Evolutionary conservation across 2,888 invertebrate species (phyloP).

Genomic region (Andrena camellia): DNA sequence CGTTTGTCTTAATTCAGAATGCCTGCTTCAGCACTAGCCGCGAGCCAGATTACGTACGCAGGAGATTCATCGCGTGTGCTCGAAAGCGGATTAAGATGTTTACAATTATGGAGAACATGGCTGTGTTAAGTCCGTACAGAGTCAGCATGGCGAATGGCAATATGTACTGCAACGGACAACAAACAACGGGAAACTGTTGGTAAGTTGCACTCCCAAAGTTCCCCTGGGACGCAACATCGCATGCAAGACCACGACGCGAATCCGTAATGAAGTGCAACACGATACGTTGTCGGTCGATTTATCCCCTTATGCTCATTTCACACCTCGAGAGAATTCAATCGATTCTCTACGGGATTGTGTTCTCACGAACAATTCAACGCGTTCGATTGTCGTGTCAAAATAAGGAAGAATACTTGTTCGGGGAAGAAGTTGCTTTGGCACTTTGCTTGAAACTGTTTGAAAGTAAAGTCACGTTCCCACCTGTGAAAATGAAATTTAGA

Average conservation of each 20-base stretch:
- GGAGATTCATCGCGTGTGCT: background rate
- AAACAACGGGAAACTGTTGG: constrained; percentile 16
- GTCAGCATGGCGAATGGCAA: background rate
- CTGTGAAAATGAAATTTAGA: no score
- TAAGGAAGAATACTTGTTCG: no score
- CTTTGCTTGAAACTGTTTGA: no score
- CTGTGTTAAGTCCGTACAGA: background rate
- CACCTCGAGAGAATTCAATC: background rate
- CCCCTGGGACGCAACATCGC: constrained; percentile 5
- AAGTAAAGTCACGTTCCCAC: no score
- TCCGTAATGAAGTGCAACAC: constrained; percentile 8
- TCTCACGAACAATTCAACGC: background rate
- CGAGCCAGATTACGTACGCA: background rate
- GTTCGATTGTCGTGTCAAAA: no score
- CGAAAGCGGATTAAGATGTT: constrained; percentile 12
- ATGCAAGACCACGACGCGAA: constrained; percentile 8
- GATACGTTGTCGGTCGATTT: constrained; percentile 1
- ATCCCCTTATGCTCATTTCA: background rate
- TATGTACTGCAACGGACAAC: background rate
- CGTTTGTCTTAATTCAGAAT: background rate
- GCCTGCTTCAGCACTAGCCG: background rate
- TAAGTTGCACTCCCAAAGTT: background rate
- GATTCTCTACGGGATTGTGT: background rate
- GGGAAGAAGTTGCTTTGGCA: no score
- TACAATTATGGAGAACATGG: constrained; percentile 14